These are phyloP conservation scores for Drosophila kanekoi DNA, from an alignment of 2,888 invertebrate genomes.

Conservation along the genomic window DNA sequence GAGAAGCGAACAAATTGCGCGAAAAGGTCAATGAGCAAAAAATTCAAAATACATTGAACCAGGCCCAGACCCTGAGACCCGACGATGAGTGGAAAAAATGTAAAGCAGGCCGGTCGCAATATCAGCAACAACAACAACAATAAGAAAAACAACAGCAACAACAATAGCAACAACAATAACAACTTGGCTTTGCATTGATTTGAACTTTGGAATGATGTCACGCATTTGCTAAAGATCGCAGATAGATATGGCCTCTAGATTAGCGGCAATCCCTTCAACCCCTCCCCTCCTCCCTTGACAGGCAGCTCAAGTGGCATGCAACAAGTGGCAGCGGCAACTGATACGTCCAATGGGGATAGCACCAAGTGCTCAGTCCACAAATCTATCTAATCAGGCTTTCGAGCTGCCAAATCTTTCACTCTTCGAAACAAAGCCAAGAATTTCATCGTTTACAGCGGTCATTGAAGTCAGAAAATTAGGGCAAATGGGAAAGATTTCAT, in stretches of 20 bases:
- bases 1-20: conserved; percentile 35
- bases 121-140: conserved; percentile 27
- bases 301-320: conserved; percentile 5
- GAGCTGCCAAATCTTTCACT: no score
- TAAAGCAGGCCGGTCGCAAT: conserved; percentile 65
- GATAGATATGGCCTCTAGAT: conserved; percentile 26
- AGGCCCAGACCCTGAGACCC: conserved; percentile 42
- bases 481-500: no score
- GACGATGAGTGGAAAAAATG: conserved; percentile 43
- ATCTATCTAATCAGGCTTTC: neutral
- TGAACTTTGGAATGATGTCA: conserved; percentile 59
- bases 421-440: no score
- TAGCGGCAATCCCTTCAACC: conserved; percentile 3
- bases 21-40: conserved; percentile 71
- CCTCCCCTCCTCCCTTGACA: conserved; percentile 2
- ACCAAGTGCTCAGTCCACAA: neutral
- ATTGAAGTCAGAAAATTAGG: no score
- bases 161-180: conserved; percentile 4
- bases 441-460: no score
- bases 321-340: conserved; percentile 3
- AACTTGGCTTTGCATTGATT: conserved; percentile 17
- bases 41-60: conserved; percentile 68
- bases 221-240: conserved; percentile 30
- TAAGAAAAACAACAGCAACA: neutral
- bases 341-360: neutral